Evolutionary conservation across 2,888 invertebrate genomes (phyloP).

Genomic region (Agapostemon virescens): DNA sequence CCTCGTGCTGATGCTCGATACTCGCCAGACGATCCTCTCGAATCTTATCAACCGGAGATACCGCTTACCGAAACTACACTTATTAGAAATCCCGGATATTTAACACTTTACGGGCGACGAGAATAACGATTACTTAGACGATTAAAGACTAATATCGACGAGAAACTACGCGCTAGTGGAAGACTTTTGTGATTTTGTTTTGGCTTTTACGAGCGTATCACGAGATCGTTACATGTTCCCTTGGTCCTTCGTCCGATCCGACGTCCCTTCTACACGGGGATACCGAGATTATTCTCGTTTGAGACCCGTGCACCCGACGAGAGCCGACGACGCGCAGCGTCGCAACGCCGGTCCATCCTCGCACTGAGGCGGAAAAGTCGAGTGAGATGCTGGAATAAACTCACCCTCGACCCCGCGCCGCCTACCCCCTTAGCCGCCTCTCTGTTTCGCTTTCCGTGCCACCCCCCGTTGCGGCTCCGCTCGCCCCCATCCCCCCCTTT

Average conservation of each 20-base stretch:
- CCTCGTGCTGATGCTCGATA: background rate
- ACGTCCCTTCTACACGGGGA: conserved; percentile 5
- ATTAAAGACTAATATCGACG: conserved; percentile 29
- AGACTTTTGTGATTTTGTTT: conserved; percentile 77
- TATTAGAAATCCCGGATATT: conserved; percentile 1
- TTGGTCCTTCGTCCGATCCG: conserved; percentile 4
- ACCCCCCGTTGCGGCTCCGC: conserved; percentile 27
- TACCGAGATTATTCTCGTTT: conserved; percentile 33
- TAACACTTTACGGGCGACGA: background rate
- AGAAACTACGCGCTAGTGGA: conserved; percentile 71
- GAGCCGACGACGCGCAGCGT: conserved; percentile 72
- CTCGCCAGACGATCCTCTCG: conserved; percentile 7
- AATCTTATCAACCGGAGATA: conserved; percentile 20
- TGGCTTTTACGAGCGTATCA: conserved; percentile 38
- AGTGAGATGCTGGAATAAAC: conserved; percentile 64
- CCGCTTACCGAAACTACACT: conserved; percentile 33
- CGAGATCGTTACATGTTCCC: conserved; percentile 64
- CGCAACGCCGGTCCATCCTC: conserved; percentile 77
- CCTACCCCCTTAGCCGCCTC: conserved; percentile 39
- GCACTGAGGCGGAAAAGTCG: conserved; percentile 72
- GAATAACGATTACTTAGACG: conserved; percentile 46
- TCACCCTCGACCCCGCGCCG: conserved; percentile 51
- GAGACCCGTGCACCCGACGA: conserved; percentile 51
- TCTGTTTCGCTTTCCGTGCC: conserved; percentile 49
- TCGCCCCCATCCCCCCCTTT: conserved; percentile 29